Conservation (phyloP, 2,113 vertebrate genomes). For the Phrynocephalus versicolor region DNA sequence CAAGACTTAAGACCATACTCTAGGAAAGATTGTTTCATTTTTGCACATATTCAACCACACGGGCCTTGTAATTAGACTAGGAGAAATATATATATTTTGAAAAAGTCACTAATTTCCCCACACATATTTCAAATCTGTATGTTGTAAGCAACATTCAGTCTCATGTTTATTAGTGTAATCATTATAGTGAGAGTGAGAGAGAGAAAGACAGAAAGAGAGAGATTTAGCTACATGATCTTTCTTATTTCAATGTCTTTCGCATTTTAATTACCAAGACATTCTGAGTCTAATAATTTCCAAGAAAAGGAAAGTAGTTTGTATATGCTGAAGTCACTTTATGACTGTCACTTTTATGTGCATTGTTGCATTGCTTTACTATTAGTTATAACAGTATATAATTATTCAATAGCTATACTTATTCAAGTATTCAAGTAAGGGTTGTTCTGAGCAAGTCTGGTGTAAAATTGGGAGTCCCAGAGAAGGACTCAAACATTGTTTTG, state of each 20-base stretch:
- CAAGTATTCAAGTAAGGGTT: no score
- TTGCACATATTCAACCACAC: constrained; percentile 22
- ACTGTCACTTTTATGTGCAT: no score
- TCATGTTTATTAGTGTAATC: not conserved
- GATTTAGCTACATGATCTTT: no score
- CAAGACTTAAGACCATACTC: constrained; percentile 53
- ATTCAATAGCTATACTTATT: no score
- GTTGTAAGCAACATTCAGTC: not conserved
- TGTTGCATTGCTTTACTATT: no score
- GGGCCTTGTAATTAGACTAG: not conserved
- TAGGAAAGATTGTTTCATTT: constrained; percentile 57
- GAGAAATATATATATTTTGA: not conserved
- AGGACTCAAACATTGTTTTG: no score
- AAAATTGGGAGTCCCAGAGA: no score
- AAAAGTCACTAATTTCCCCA: not conserved
- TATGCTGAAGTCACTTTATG: no score
- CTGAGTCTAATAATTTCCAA: not conserved
- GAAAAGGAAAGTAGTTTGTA: not conserved
- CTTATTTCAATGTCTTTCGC: not conserved
- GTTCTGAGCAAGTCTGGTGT: not conserved
- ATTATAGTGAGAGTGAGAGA: not conserved
- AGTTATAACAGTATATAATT: no score
- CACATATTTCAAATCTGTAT: not conserved
- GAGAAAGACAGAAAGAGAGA: not conserved
- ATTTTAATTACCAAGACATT: not conserved